Conservation (phyloP, 2,797 vertebrate species). For the Gymnoscopelus microlampas region DNA sequence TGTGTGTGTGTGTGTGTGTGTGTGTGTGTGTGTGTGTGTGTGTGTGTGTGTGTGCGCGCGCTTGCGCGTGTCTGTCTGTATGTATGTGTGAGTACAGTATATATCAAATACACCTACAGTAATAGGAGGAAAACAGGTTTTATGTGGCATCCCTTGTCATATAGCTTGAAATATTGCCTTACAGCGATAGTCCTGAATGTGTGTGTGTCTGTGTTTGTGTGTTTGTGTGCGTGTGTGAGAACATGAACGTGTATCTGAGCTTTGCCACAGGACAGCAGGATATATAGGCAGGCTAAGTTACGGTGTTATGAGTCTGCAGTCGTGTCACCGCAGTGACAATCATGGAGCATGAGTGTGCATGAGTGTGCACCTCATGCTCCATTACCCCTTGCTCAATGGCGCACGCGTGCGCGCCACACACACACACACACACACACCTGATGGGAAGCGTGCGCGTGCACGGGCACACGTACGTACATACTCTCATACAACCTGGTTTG, state of each 20-base stretch:
- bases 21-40: no score
- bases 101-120: not conserved
- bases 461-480: not conserved
- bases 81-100: not conserved
- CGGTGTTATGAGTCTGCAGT: constrained; percentile 57
- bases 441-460: no score
- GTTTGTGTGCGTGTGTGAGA: constrained; percentile 3
- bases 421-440: constrained; percentile 25
- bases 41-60: not conserved
- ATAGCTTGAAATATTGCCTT: constrained; percentile 11
- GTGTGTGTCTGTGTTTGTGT: constrained; percentile 17
- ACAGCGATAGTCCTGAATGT: constrained; percentile 8
- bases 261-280: constrained; percentile 28
- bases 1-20: no score
- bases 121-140: constrained; percentile 8
- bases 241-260: not conserved
- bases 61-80: not conserved
- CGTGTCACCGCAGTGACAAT: constrained; percentile 60
- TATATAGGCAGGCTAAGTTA: constrained; percentile 44
- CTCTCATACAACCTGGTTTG: constrained; percentile 61
- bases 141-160: not conserved
- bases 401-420: not conserved
- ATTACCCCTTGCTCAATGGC: constrained; percentile 77
- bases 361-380: constrained; percentile 77
- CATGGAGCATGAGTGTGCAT: constrained; percentile 73